phyloP scores from a whole-genome alignment of 2,113 vertebrate species.

The Eptesicus fuscus region DNA sequence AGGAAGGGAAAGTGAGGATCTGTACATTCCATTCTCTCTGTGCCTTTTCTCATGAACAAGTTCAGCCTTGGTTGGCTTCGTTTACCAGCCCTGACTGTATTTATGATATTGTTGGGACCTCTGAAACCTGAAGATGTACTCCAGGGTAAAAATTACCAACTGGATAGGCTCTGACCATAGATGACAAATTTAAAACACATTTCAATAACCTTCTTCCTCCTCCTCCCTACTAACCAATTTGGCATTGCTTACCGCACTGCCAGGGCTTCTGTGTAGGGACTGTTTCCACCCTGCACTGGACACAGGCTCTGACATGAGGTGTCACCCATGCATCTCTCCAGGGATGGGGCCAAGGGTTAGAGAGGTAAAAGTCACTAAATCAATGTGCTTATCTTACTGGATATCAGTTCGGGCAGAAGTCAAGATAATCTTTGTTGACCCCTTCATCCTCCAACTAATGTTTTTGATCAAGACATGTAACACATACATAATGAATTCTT shows the following conservation, averaged over 20 bases:
- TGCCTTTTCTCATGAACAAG: background rate
- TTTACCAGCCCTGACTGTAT: background rate
- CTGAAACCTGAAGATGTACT: background rate
- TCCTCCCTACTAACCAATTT: background rate
- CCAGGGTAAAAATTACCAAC: background rate
- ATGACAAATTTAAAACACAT: background rate
- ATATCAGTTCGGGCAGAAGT: background rate
- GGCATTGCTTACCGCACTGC: background rate
- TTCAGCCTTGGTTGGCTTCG: background rate
- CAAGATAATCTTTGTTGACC: background rate
- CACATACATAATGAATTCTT: background rate
- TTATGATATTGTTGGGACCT: background rate
- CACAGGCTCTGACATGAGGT: background rate
- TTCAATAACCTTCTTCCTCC: background rate
- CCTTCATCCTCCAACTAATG: background rate
- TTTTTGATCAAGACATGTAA: background rate
- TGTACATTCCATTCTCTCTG: background rate
- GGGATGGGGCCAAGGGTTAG: background rate
- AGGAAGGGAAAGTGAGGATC: background rate
- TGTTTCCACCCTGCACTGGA: background rate
- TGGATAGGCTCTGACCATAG: background rate
- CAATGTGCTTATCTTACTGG: background rate
- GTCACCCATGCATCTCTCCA: accelerated
- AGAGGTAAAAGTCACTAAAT: background rate
- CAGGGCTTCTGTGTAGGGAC: accelerated